Percentiles rank a stretch among this genome's conserved stretches.
Conservation (phyloP, 2,888 invertebrate genomes). For the Nomada goodeniana region DNA sequence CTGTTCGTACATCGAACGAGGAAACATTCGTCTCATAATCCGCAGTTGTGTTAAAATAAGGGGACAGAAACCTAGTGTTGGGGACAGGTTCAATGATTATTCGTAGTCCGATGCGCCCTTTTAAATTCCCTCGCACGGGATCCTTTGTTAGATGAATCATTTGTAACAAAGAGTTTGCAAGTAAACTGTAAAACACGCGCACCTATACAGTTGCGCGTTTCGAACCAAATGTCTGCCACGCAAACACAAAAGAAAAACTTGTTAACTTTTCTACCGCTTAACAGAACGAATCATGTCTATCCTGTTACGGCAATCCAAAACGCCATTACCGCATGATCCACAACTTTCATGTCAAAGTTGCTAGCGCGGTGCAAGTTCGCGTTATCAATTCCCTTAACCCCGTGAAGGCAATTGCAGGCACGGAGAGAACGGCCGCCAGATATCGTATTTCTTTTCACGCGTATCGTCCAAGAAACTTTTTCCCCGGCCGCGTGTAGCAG, state of each 20-base stretch:
- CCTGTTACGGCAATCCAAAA: neutral
- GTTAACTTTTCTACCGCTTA: neutral
- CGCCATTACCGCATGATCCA: constrained; percentile 2
- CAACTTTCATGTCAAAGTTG: constrained; percentile 1
- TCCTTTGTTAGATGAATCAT: no score
- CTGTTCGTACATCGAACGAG: neutral
- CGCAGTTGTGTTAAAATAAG: no score
- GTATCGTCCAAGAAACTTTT: constrained; percentile 49
- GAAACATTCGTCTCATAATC: neutral
- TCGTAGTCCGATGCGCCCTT: no score
- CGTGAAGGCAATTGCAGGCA: neutral
- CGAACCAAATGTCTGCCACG: neutral
- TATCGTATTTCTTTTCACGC: constrained; percentile 26
- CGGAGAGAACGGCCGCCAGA: neutral
- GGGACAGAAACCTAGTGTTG: no score
- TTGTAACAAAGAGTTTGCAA: no score
- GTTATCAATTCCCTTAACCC: constrained; percentile 26
- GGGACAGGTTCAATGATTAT: no score
- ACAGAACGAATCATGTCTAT: neutral
- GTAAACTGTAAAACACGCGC: neutral
- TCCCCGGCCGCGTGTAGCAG: constrained; percentile 13
- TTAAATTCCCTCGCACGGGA: no score
- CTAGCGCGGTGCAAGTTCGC: neutral
- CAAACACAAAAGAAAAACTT: neutral
- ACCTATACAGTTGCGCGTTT: neutral